A percentile compares a stretch with the other conserved stretches of the same genome.
Conservation (phyloP, 1,140 invertebrate species). For the Tetramorium alpestre region DNA sequence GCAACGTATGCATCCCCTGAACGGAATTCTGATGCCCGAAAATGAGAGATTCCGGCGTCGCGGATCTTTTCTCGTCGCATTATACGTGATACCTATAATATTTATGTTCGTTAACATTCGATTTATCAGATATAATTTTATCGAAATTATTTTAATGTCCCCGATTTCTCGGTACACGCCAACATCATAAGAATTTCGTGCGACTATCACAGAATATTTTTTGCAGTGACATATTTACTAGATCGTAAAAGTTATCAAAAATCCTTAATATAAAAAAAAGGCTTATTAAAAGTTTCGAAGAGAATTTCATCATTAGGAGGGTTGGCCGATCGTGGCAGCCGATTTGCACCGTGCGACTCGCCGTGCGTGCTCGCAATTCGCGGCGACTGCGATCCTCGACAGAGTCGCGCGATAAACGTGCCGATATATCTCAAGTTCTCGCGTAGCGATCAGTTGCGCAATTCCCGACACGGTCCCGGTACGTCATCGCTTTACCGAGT, state of each 20-base stretch:
- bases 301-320: conserved; percentile 22
- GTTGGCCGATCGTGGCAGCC: conserved; percentile 20
- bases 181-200: neutral
- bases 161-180: neutral
- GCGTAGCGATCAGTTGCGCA: conserved; percentile 46
- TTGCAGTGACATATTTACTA: neutral
- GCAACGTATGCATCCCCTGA: neutral
- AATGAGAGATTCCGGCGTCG: neutral
- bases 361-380: conserved; percentile 48
- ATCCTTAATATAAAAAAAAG: neutral
- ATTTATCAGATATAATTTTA: neutral
- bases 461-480: neutral
- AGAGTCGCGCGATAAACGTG: neutral
- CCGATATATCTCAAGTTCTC: conserved; percentile 22
- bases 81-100: neutral
- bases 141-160: neutral
- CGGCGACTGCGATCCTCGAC: conserved; percentile 8
- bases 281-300: too few relatives aligned
- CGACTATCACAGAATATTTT: neutral
- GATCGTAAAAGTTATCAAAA: neutral
- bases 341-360: conserved; percentile 30
- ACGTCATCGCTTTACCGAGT: conserved; percentile 36
- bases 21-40: neutral
- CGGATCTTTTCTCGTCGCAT: neutral
- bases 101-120: neutral